Conservation (phyloP, 1,140 invertebrate genomes). For the Orius insidiosus region DNA sequence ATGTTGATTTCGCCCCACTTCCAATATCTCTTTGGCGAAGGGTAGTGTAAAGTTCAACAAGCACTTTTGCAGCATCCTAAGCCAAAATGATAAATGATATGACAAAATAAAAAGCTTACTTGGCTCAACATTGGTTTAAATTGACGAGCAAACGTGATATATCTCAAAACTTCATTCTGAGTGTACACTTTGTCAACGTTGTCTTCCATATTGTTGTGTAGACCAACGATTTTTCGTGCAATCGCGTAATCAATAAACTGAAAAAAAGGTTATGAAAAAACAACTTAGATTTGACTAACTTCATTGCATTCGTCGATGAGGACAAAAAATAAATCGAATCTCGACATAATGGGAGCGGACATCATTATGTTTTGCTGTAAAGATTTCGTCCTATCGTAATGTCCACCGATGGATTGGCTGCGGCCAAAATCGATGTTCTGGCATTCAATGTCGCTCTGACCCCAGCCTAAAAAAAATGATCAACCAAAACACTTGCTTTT, state of each 20-base stretch:
- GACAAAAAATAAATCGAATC: conserved; percentile 98
- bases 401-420: conserved; percentile 94
- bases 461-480: conserved; percentile 48
- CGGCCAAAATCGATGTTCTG: conserved; percentile 91
- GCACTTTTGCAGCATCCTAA: conserved; percentile 60
- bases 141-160: conserved; percentile 89
- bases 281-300: conserved; percentile 28
- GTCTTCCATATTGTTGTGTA: conserved; percentile 57
- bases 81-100: not conserved
- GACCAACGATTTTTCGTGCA: conserved; percentile 84
- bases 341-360: conserved; percentile 95
- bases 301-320: conserved; percentile 91
- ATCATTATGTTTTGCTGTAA: conserved; percentile 88
- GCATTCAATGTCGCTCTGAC: conserved; percentile 96
- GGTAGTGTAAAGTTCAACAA: conserved; percentile 80
- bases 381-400: conserved; percentile 88
- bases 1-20: conserved; percentile 52
- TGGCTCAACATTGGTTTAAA: conserved; percentile 84
- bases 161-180: conserved; percentile 74
- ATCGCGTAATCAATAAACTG: conserved; percentile 35
- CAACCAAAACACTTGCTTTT: no score
- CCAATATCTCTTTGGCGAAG: conserved; percentile 67
- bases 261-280: conserved; percentile 7
- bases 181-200: conserved; percentile 64
- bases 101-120: conserved; percentile 25